Base-by-base conservation (phyloP, 2,888 invertebrate species). In the Mesochorus sp. region DNA sequence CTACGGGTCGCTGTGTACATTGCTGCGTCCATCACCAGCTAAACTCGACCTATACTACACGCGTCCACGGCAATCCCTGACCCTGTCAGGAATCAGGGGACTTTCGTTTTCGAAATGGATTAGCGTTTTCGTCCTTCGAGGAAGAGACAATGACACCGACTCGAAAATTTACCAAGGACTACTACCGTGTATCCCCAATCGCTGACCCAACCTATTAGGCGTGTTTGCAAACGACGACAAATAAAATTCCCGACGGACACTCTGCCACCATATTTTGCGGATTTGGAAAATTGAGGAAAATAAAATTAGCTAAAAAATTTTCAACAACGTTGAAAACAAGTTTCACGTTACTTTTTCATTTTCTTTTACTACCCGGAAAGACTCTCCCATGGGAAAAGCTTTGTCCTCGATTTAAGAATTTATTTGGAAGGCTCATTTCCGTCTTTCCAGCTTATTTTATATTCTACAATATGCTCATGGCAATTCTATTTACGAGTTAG, bases 71-170 rank as follows among this genome's bases (percentile, higher is more conserved):
- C 57, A 44, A 62, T 62, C 61, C 53, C 68, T 70, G 78, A 79
- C 73, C 78, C 64, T 53, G 67, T 59, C 44, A 68, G 31, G 59
- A 78, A 68, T 78, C 78, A 80, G 66, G 17, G 49, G 34, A 47
- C 67, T 64, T 75, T 74, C 75, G 68, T 77, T 78, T 80, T 77
- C 75, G 66, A 62, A 77, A 71, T 75, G 80, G 71, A 80, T 80
- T 72, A 67, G 66, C 55, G 64, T 24, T 49, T 24, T 59, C 47
- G 75, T 72, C 68, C 66, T 75, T 75, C 64, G 66, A n/a, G n/a
- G 21, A 44, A 77, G 24, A 79, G 66, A 76, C 80, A 79, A 80
- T 72, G 64, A 44, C 51, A 21, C n/a, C 6, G n/a, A n/a, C 28
- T 19, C 24, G 39, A 28, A 73, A 68, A 70, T 79, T 76, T 47